Percentiles rank a stretch among this genome's conserved stretches.
These are phyloP conservation scores for Peromyscus californicus DNA, from an alignment of 2,113 vertebrate genomes.

Conservation along the genomic window DNA sequence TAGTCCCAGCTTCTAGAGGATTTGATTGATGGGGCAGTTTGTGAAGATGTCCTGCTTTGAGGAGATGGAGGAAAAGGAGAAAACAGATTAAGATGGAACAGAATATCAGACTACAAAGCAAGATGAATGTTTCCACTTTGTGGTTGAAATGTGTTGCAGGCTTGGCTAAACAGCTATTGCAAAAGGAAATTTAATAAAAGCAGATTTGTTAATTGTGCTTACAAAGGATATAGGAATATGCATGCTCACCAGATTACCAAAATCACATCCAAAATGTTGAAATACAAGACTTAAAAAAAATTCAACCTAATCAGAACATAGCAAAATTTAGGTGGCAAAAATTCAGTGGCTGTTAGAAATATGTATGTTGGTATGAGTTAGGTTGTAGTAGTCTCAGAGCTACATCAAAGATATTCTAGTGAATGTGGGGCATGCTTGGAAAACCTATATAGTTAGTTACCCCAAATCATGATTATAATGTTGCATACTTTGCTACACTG, in stretches of 20 bases:
- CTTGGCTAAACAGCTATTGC: not conserved
- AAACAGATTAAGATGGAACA: not conserved
- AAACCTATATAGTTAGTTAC: not conserved
- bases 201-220: not conserved
- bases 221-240: not conserved
- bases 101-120: not conserved
- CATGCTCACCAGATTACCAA: not conserved
- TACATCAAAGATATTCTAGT: not conserved
- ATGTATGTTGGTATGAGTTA: not conserved
- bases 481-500: not conserved
- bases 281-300: not conserved
- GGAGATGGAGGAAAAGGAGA: not conserved
- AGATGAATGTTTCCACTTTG: not conserved
- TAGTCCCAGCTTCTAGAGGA: not conserved
- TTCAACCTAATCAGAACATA: not conserved
- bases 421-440: not conserved
- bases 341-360: not conserved
- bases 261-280: not conserved
- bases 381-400: not conserved
- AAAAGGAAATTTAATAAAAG: not conserved
- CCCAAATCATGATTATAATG: not conserved
- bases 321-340: conserved; percentile 7
- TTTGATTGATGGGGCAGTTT: conserved; percentile 2
- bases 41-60: conserved; percentile 18
- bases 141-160: not conserved